These are phyloP conservation scores for Paracyclopina nana DNA, from an alignment of 1,140 invertebrate genomes.

Conservation along the genomic window DNA sequence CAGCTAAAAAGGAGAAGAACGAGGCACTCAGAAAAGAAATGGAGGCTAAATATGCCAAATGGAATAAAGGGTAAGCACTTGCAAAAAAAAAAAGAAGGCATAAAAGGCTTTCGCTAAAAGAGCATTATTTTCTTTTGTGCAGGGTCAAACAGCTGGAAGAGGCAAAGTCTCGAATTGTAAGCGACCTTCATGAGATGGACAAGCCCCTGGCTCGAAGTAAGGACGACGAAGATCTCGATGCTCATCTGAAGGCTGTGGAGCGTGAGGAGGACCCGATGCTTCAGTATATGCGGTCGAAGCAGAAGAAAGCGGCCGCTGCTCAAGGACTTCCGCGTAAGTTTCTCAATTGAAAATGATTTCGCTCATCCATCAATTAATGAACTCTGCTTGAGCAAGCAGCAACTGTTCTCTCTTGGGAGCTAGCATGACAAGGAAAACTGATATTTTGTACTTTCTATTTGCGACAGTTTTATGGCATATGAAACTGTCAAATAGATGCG, in stretches of 20 bases:
- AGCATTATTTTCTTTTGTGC: conserved; percentile 18
- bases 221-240: conserved; percentile 71
- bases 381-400: too few species aligned
- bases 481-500: too few species aligned
- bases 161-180: conserved; percentile 39
- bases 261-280: conserved; percentile 82
- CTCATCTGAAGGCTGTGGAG: conserved; percentile 45
- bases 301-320: conserved; percentile 32
- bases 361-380: too few species aligned
- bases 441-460: too few species aligned
- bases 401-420: too few species aligned
- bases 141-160: conserved; percentile 47
- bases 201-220: conserved; percentile 76
- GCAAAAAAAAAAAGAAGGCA: conserved; percentile 6
- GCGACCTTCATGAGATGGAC: conserved; percentile 56
- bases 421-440: too few species aligned
- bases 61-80: conserved; percentile 57
- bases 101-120: too few species aligned
- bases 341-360: too few species aligned
- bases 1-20: conserved; percentile 38
- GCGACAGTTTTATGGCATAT: too few species aligned
- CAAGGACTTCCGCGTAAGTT: conserved; percentile 20
- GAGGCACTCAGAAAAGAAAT: conserved; percentile 42
- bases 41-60: conserved; percentile 56
- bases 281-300: conserved; percentile 57